These are phyloP conservation scores for Drosophila suzukii DNA, from an alignment of 1,140 invertebrate species.

Conservation along the genomic window DNA sequence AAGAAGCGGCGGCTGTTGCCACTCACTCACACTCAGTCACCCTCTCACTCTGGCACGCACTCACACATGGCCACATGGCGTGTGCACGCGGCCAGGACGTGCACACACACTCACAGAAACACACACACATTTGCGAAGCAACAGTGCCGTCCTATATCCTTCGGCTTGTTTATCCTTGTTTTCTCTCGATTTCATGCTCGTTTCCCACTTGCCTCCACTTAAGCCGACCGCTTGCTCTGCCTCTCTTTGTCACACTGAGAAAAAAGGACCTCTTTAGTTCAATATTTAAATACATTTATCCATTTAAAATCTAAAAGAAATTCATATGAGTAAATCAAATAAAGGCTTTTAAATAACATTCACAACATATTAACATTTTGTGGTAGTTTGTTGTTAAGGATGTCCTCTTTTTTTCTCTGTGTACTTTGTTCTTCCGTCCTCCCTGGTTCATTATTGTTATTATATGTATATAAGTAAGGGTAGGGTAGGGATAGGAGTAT, in stretches of 20 bases:
- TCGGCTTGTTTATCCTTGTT: conserved; percentile 43
- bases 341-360: no score
- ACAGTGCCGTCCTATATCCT: conserved; percentile 51
- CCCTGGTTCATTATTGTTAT: not conserved
- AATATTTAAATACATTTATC: not conserved
- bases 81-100: conserved; percentile 73
- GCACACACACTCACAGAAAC: conserved; percentile 46
- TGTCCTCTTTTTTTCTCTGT: not conserved
- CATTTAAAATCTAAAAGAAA: not conserved
- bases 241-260: conserved; percentile 3
- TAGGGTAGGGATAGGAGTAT: not conserved
- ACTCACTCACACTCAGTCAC: conserved; percentile 18
- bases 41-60: conserved; percentile 7
- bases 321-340: no score
- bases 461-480: not conserved
- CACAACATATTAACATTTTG: no score
- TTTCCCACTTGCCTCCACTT: conserved; percentile 19
- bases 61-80: conserved; percentile 21
- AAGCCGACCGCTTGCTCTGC: conserved; percentile 4
- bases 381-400: no score
- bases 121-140: conserved; percentile 27
- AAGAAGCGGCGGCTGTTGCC: conserved; percentile 58
- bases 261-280: not conserved
- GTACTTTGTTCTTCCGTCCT: not conserved
- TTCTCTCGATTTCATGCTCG: conserved; percentile 44